Percentiles rank a stretch among this genome's conserved stretches.
Conservation (phyloP, 2,113 vertebrate genomes). For the Dasypus novemcinctus region DNA sequence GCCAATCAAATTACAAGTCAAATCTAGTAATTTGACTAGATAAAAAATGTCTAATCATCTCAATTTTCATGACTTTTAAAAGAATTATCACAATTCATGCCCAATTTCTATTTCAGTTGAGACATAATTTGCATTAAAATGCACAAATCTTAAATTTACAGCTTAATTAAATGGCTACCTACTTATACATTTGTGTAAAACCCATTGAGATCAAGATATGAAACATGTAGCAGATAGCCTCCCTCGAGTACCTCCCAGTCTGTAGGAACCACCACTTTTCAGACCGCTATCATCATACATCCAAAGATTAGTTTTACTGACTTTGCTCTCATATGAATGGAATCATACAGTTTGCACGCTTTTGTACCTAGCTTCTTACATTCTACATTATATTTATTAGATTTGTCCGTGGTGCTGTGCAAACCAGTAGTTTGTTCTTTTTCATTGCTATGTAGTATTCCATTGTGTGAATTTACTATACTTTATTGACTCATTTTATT, state of each 20-base stretch:
- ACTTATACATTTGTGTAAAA: neutral
- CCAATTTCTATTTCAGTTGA: neutral
- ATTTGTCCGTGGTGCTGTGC: neutral
- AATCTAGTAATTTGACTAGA: neutral
- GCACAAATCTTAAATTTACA: neutral
- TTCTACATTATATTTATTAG: neutral
- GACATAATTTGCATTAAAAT: neutral
- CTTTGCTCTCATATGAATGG: neutral
- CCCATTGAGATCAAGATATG: neutral
- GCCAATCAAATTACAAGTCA: neutral
- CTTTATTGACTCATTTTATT: neutral
- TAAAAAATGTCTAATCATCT: neutral
- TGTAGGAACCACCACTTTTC: neutral
- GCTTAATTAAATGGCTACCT: neutral
- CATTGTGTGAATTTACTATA: neutral
- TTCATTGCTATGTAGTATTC: neutral
- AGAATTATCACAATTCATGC: neutral
- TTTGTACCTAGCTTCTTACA: neutral
- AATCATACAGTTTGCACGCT: neutral
- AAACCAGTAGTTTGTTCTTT: neutral
- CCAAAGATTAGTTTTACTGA: neutral
- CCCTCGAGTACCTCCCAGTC: neutral
- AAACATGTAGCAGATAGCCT: neutral
- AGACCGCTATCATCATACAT: neutral
- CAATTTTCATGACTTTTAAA: neutral